Conservation (phyloP, 2,888 invertebrate species). For the Rhamphomyia laevipes region DNA sequence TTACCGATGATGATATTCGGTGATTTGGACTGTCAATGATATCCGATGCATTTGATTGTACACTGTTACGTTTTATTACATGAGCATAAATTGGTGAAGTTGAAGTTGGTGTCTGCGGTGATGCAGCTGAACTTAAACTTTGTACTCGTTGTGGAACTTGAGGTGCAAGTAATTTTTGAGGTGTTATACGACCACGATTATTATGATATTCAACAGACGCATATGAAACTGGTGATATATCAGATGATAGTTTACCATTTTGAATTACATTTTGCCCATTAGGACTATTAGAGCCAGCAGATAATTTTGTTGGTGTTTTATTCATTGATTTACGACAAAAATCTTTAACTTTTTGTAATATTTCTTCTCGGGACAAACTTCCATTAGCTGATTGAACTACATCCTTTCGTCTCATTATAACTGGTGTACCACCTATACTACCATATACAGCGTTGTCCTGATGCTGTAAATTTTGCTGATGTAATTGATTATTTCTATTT, state of each 20-base stretch:
- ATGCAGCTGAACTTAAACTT: constrained; percentile 21
- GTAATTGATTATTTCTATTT: constrained; percentile 5
- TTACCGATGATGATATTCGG: constrained; percentile 14
- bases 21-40: constrained; percentile 26
- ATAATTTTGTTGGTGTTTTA: constrained; percentile 23
- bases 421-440: constrained; percentile 16
- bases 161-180: constrained; percentile 24
- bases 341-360: constrained; percentile 33
- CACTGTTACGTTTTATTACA: constrained; percentile 31
- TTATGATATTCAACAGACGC: constrained; percentile 29
- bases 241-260: constrained; percentile 18
- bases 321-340: constrained; percentile 36
- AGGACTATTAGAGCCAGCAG: not conserved
- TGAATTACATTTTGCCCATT: not conserved
- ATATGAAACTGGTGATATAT: constrained; percentile 33
- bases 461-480: constrained; percentile 21
- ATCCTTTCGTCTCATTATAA: constrained; percentile 10
- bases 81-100: constrained; percentile 33
- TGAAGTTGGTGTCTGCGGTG: constrained; percentile 8
- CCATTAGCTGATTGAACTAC: constrained; percentile 22
- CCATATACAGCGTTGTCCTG: constrained; percentile 25
- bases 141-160: constrained; percentile 33
- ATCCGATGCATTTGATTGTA: constrained; percentile 31
- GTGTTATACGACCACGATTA: not conserved
- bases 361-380: constrained; percentile 30